phyloP scores from a whole-genome alignment of 2,888 invertebrate species.

The Polydrusus cervinus region DNA sequence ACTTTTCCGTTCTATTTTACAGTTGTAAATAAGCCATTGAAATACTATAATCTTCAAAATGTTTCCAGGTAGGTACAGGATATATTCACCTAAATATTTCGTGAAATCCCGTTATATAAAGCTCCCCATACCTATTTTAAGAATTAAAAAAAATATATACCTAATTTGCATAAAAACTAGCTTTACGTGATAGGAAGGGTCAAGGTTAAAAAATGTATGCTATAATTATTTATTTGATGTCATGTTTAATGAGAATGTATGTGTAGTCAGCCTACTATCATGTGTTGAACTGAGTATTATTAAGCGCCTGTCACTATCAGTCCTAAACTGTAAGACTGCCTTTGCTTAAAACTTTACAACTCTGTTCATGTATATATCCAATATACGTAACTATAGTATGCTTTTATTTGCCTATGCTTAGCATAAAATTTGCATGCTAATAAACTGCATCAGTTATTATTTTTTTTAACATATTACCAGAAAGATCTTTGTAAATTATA shows the following conservation, averaged over 20 bases:
- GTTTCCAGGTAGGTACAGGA: conserved; percentile 27
- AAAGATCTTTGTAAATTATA: neutral
- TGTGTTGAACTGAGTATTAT: conserved; percentile 3
- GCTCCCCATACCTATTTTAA: neutral
- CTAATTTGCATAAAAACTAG: neutral
- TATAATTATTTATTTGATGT: neutral
- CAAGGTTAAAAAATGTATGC: conserved; percentile 25
- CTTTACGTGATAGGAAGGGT: conserved; percentile 15
- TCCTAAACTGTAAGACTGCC: neutral
- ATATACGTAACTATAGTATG: neutral
- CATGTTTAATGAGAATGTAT: conserved; percentile 12
- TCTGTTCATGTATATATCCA: neutral
- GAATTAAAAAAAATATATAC: neutral
- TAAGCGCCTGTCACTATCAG: neutral
- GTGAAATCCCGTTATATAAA: conserved; percentile 20
- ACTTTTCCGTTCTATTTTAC: conserved; percentile 3
- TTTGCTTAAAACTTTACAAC: neutral
- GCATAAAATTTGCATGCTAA: neutral
- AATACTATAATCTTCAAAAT: conserved; percentile 7
- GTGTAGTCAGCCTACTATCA: conserved; percentile 4
- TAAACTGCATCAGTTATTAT: neutral
- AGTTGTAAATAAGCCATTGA: conserved; percentile 6
- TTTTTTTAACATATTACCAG: neutral
- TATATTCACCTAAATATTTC: neutral
- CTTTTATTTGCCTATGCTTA: neutral